Evolutionary conservation across 2,113 vertebrate genomes (phyloP), one percentile per base, ranked within the genome.

Genomic region (Xiphophorus maculatus): DNA sequence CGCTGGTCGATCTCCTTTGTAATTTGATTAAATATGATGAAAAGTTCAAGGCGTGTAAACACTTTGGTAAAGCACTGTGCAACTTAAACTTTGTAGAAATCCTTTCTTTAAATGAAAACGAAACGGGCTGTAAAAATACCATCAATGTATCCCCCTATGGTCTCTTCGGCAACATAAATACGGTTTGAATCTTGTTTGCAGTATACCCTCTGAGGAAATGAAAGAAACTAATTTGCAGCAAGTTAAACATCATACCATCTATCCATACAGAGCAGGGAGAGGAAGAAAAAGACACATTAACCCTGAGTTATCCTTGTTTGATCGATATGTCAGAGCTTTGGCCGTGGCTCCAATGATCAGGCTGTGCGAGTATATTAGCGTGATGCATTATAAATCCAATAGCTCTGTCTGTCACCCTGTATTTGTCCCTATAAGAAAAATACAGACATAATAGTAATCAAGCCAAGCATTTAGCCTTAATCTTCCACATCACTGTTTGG

Each of bases 351-450:
- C 87, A 87, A 82, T 81, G 80, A 89, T 88, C 76, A 42, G 33
- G 48, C 77, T 66, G 71, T 80, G 67, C 65, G 62, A 79, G 74
- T 81, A 19, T 84, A 88, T 90, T 86, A 84, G 80, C 66, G 61
- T 71, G 77, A 86, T 89, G 78, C 76, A 89, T 86, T 89, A 86
- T 81, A 84, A 88, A 89, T 84, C 82, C 87, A 88, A 86, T 85
- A 76, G 37, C 48, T 77, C 81, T 79, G 73, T 76, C 67, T 22
- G 7, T 11, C 63, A 58, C 33, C 69, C 73, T 71, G 64, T 77
- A 66, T 80, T 85, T 79, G 62, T 63, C 15, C 32, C 64, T 54
- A 66, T 69, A 84, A 86, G 79, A 82, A 83, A 75, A 71, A 88
- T 68, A 65, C 7, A 37, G 33, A 85, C 84, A 89, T 86, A 84